Evolutionary conservation across 2,888 invertebrate species (phyloP).

Genomic region (Hyppa rectilinea): DNA sequence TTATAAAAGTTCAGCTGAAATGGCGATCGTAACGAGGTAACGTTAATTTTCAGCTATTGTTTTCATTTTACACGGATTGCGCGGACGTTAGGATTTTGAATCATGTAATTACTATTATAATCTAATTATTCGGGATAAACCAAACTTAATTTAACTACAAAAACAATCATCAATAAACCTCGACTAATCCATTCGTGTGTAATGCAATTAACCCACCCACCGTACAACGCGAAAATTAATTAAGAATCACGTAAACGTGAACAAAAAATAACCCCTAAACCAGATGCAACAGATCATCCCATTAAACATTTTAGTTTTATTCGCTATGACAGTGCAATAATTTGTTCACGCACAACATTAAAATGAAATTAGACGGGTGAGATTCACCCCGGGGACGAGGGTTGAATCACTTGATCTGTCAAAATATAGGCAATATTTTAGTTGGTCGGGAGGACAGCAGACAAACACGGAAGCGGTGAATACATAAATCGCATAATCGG

Average conservation of each 20-base stretch:
- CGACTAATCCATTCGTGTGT: slow-evolving; percentile 80
- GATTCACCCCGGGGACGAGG: slow-evolving; percentile 80
- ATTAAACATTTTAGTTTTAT: slow-evolving; percentile 85
- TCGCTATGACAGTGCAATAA: slow-evolving; percentile 88
- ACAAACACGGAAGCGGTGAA: slow-evolving; percentile 79
- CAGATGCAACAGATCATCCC: slow-evolving; percentile 86
- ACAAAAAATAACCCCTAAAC: slow-evolving; percentile 82
- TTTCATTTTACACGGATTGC: slow-evolving; percentile 2
- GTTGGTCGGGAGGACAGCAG: slow-evolving; percentile 73
- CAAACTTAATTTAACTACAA: slow-evolving; percentile 71
- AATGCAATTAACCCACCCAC: slow-evolving; percentile 81
- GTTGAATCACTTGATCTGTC: slow-evolving; percentile 82
- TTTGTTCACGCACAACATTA: slow-evolving; percentile 89
- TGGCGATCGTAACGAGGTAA: slow-evolving; percentile 16
- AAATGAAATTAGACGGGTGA: slow-evolving; percentile 86
- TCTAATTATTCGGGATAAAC: slow-evolving; percentile 54
- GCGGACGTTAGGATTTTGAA: slow-evolving; percentile 7
- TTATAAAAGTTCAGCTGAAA: slow-evolving; percentile 48
- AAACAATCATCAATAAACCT: slow-evolving; percentile 77
- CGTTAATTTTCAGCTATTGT: slow-evolving; percentile 9
- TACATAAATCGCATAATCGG: slow-evolving; percentile 87
- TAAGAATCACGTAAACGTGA: slow-evolving; percentile 80
- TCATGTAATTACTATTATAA: slow-evolving; percentile 29
- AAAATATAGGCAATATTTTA: slow-evolving; percentile 86
- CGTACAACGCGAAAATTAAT: slow-evolving; percentile 81